Percentiles rank a stretch among this genome's conserved stretches.
phyloP scores from a whole-genome alignment of 2,113 vertebrate genomes.

The Myiagra hebetior region DNA sequence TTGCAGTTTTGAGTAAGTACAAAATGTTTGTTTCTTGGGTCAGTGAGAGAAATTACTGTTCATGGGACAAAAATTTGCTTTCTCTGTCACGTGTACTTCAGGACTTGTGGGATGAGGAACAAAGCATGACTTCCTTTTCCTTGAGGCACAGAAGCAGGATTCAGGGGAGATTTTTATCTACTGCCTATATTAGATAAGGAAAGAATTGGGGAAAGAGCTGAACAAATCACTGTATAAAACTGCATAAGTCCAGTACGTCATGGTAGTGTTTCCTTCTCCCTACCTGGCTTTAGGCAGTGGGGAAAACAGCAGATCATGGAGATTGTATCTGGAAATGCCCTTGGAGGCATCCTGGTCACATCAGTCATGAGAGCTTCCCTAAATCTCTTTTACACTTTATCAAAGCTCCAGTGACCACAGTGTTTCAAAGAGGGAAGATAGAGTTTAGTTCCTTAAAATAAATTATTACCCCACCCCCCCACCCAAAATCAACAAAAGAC shows the following conservation, averaged over 20 bases:
- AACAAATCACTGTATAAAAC: not conserved
- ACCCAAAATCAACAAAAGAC: not conserved
- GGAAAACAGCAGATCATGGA: not conserved
- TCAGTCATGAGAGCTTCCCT: not conserved
- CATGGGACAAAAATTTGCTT: not conserved
- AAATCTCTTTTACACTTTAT: not conserved
- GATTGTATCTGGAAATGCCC: not conserved
- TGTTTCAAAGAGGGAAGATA: not conserved
- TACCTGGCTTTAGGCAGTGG: not conserved
- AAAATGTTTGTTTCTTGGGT: not conserved
- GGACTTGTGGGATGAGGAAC: not conserved
- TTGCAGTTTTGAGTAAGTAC: not conserved
- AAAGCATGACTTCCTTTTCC: not conserved
- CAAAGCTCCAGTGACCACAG: not conserved
- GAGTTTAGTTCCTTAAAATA: not conserved
- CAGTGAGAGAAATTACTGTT: not conserved
- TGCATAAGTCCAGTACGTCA: not conserved
- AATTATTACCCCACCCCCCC: not conserved
- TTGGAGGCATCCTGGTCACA: not conserved
- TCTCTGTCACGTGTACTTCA: not conserved
- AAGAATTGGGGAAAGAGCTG: not conserved
- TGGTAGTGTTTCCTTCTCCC: not conserved
- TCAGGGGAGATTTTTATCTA: not conserved
- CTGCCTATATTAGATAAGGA: not conserved
- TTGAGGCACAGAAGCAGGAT: not conserved